phyloP scores from a whole-genome alignment of 2,888 invertebrate species.

The Drosophila picticornis region DNA sequence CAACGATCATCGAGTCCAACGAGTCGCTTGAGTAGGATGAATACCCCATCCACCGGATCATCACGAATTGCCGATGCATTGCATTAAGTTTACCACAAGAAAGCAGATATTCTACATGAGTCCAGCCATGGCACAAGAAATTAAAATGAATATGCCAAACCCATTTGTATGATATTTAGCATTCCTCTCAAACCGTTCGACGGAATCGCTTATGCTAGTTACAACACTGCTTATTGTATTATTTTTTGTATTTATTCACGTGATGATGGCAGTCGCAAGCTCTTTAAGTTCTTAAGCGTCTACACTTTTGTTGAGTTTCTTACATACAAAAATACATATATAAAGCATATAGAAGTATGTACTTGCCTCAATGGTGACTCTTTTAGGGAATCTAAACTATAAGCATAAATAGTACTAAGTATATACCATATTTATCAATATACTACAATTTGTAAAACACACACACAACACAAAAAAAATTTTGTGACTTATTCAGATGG shows the following conservation, averaged over 20 bases:
- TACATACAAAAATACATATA: constrained; percentile 6
- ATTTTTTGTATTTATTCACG: constrained; percentile 60
- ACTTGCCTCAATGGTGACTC: constrained; percentile 61
- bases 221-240: constrained; percentile 33
- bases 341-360: constrained; percentile 5
- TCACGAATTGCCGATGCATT: not conserved
- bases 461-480: not conserved
- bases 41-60: not conserved
- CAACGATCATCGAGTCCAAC: constrained; percentile 88
- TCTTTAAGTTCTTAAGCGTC: constrained; percentile 35
- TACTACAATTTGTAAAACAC: constrained; percentile 23
- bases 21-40: constrained; percentile 65
- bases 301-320: constrained; percentile 24
- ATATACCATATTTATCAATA: constrained; percentile 29
- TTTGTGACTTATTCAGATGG: constrained; percentile 40
- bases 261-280: constrained; percentile 29
- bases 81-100: constrained; percentile 44
- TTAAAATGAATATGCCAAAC: constrained; percentile 10
- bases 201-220: constrained; percentile 31
- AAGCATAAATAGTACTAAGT: constrained; percentile 42
- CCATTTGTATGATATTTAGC: constrained; percentile 61
- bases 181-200: constrained; percentile 40
- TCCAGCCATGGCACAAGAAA: constrained; percentile 7
- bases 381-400: constrained; percentile 62
- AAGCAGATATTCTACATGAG: constrained; percentile 39